phyloP scores from a whole-genome alignment of 2,888 invertebrate species.

The Sarcophaga rosellei region DNA sequence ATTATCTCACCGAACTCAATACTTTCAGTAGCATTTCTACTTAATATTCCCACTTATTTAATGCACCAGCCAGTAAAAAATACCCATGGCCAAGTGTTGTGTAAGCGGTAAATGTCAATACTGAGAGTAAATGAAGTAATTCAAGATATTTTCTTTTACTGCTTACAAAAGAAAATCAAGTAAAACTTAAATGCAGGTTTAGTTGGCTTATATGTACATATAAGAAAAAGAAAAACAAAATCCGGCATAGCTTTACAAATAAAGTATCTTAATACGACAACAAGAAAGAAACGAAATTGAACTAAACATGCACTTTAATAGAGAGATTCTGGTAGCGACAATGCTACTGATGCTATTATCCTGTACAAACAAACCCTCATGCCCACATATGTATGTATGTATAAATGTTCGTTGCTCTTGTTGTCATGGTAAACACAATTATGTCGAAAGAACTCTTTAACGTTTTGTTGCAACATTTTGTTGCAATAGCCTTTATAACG shows the following conservation, averaged over 20 bases:
- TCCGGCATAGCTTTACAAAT: background rate
- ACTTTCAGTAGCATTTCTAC: too few species aligned
- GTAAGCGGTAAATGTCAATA: background rate
- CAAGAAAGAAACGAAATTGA: background rate
- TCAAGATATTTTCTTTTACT: background rate
- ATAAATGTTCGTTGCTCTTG: background rate
- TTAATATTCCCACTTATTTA: too few species aligned
- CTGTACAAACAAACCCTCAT: background rate
- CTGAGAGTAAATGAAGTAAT: background rate
- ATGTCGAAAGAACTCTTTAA: background rate
- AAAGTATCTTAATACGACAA: background rate
- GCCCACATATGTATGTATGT: too few species aligned
- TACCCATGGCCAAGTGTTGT: too few species aligned
- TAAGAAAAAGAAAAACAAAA: background rate
- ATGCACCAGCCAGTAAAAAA: too few species aligned
- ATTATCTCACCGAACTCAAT: too few species aligned
- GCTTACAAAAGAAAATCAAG: background rate
- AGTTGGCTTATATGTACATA: background rate
- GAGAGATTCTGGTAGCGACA: too few species aligned
- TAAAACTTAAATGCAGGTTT: background rate
- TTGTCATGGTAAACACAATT: background rate
- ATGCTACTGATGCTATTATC: background rate
- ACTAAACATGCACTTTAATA: too few species aligned
- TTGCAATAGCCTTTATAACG: background rate
- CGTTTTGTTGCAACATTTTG: background rate